These are phyloP conservation scores for Mungos mungo DNA, from an alignment of 2,113 vertebrate species.

Conservation along the genomic window DNA sequence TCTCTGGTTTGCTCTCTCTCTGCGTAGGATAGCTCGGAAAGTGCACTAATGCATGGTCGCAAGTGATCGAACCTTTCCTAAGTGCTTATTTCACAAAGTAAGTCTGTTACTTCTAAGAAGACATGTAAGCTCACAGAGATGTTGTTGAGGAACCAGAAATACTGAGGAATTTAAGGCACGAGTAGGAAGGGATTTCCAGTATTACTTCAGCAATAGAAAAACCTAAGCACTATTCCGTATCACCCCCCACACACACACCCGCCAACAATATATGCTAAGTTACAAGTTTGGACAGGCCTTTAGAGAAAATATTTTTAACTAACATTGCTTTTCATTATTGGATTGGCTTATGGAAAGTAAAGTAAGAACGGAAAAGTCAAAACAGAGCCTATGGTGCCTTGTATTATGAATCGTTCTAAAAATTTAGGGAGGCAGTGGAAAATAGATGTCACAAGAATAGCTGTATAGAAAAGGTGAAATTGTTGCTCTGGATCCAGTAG, in stretches of 20 bases:
- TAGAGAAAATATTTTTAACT: constrained; percentile 65
- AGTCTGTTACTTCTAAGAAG: constrained; percentile 70
- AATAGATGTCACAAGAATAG: constrained; percentile 27
- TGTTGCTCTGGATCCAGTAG: not conserved
- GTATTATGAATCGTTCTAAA: constrained; percentile 49
- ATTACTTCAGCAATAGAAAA: constrained; percentile 78
- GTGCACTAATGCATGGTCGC: constrained; percentile 51
- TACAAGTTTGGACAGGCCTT: constrained; percentile 66
- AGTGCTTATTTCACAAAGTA: constrained; percentile 56
- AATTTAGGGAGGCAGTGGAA: constrained; percentile 9
- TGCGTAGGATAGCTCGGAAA: constrained; percentile 64
- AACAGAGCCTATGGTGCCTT: constrained; percentile 36
- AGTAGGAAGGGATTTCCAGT: constrained; percentile 71
- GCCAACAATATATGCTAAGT: constrained; percentile 55
- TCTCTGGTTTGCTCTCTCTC: constrained; percentile 37
- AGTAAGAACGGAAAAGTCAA: constrained; percentile 60
- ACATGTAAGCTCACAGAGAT: constrained; percentile 63
- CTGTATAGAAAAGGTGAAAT: constrained; percentile 43
- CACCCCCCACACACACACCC: constrained; percentile 14
- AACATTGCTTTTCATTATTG: constrained; percentile 48
- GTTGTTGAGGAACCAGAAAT: constrained; percentile 76
- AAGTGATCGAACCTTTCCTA: constrained; percentile 61
- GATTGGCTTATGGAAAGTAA: constrained; percentile 50
- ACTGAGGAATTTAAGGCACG: constrained; percentile 75
- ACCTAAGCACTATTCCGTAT: not conserved